Evolutionary conservation across 2,113 vertebrate species (phyloP).

Genomic region (Cyprinodon brontotheroides): DNA sequence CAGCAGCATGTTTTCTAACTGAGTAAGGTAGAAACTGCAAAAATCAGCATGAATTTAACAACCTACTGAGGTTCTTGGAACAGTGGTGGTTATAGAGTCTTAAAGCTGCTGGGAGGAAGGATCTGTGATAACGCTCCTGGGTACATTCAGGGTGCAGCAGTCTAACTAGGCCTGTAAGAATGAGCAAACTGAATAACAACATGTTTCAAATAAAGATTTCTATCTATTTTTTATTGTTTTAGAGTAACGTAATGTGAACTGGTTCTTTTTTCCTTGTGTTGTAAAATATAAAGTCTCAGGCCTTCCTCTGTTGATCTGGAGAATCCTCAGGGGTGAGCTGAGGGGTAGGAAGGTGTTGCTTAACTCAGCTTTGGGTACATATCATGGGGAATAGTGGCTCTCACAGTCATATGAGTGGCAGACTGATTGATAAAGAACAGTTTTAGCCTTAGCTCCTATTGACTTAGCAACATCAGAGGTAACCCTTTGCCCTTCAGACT

Average conservation of each 20-base stretch:
- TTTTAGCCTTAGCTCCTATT: slow-evolving; percentile 49
- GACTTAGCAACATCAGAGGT: slow-evolving; percentile 29
- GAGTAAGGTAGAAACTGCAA: no score
- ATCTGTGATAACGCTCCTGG: no score
- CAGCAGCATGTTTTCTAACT: no score
- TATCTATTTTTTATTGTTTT: not conserved
- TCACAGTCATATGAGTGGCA: slow-evolving; percentile 47
- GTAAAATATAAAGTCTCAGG: not conserved
- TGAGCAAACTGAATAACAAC: no score
- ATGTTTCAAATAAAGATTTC: not conserved
- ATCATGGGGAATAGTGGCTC: slow-evolving; percentile 50
- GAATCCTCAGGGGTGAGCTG: slow-evolving; percentile 25
- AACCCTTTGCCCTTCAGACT: slow-evolving; percentile 34
- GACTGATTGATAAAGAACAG: slow-evolving; percentile 53
- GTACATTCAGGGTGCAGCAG: no score
- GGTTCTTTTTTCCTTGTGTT: not conserved
- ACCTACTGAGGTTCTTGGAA: no score
- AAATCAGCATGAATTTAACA: no score
- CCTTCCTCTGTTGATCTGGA: no score
- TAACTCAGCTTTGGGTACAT: slow-evolving; percentile 54
- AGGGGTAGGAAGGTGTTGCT: slow-evolving; percentile 38
- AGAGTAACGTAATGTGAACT: not conserved
- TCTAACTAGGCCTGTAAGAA: no score
- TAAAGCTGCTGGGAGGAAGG: no score
- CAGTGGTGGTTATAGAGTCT: no score